A percentile compares a stretch with the other conserved stretches of the same genome.
These are phyloP conservation scores for Meiosimyza decipiens DNA, from an alignment of 2,888 invertebrate genomes.

Conservation along the genomic window DNA sequence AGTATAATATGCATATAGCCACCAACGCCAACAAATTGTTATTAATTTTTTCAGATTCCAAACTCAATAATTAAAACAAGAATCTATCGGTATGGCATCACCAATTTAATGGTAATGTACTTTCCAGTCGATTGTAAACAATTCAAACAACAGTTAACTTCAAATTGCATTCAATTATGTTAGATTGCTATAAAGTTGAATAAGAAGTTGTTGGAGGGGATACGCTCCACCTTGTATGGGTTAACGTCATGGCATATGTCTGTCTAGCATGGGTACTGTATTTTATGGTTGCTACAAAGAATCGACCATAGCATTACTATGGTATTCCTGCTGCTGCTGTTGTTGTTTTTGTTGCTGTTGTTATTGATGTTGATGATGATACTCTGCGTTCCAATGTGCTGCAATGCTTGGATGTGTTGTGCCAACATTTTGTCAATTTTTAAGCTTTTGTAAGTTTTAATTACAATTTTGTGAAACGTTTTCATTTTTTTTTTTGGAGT, in stretches of 20 bases:
- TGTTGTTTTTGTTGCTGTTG: not conserved
- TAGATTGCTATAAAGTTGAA: constrained; percentile 21
- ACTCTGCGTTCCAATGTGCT: not conserved
- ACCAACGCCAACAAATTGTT: no score
- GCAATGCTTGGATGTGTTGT: not conserved
- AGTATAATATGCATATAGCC: no score
- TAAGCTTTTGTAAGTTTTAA: constrained; percentile 31
- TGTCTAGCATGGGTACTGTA: no score
- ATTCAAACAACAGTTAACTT: constrained; percentile 36
- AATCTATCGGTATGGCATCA: no score
- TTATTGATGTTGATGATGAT: not conserved
- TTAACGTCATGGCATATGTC: no score
- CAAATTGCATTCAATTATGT: constrained; percentile 39
- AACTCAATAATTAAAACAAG: constrained; percentile 35
- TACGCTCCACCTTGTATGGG: not conserved
- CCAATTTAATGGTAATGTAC: not conserved
- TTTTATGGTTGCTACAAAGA: no score
- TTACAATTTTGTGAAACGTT: constrained; percentile 25
- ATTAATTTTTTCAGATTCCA: no score
- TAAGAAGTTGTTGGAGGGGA: not conserved
- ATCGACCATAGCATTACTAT: not conserved
- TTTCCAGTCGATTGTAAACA: constrained; percentile 34
- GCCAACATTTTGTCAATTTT: constrained; percentile 17
- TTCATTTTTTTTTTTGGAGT: not conserved
- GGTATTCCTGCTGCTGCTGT: not conserved